Base-by-base conservation (phyloP, 1,140 invertebrate species). In the Chionoecetes opilio region DNA sequence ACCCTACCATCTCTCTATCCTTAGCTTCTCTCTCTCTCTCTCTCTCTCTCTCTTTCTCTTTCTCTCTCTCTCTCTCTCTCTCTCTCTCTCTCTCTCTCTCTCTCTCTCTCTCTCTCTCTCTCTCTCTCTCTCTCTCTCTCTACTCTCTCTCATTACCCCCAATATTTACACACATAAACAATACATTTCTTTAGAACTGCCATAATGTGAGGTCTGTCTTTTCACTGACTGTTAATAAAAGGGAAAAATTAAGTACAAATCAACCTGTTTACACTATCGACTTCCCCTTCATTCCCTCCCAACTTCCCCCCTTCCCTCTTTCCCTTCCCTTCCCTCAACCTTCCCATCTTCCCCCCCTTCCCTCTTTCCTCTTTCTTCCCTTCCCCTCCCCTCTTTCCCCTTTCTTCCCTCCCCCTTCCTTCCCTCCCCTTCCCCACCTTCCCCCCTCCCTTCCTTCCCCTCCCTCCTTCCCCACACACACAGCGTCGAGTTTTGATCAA, bases 161-260 rank as follows among this genome's bases (percentile, higher is more conserved):
- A 63, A 94, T 94, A 90, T 90, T 94, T 94, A 63, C 90, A 31
- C 63, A 94, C 86, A 53, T 82, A 86, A 75, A 82, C 87, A 94
- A 90, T 90, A 90, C 82, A 46, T 90, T 38, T 94, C 63, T 32
- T 32, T 31, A 29, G 21, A 26, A 5, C n/a, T 5, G 63, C 63
- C 63, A 75, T 26, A 75, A 75, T 75, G n/a, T 26, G 63, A 75
- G 21, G 21, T 26, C 21, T 21, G 26, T 31, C 90, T 31, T 84
- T 84, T 86, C 63, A 95, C 94, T 92, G 94, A 95, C 94, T 92
- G 94, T 63, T 95, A 95, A 95, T 95, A 95, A 87, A 92, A 95
- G 92, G 90, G 26, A 95, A 95, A 91, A 63, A 92, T 95, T 95
- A 95, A 92, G 82, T 92, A 95, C 91, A 90, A 87, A 87, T 86